A percentile compares a stretch with the other conserved stretches of the same genome.
Conservation (phyloP, 2,113 vertebrate species). For the Lontra canadensis region DNA sequence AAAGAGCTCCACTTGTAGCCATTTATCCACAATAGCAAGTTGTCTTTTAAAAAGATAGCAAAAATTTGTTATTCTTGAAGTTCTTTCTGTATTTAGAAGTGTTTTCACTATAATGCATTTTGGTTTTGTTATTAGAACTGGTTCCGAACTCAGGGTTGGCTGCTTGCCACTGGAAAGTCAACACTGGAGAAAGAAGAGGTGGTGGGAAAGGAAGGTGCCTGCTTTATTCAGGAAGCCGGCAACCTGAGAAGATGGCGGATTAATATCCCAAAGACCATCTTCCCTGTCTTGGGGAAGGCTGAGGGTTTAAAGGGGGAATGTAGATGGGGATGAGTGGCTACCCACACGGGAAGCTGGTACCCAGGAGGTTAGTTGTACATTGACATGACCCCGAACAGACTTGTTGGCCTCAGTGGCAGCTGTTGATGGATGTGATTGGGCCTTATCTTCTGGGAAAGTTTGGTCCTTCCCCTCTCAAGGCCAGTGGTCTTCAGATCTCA, state of each 20-base stretch:
- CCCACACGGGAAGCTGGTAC: background rate
- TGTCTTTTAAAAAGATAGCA: background rate
- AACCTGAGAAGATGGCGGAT: background rate
- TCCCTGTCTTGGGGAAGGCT: background rate
- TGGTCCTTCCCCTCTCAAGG: background rate
- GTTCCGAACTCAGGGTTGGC: background rate
- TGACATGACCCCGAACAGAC: background rate
- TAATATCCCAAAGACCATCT: background rate
- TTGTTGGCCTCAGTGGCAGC: background rate
- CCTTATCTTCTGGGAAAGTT: background rate
- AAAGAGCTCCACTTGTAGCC: background rate
- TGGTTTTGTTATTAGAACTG: background rate
- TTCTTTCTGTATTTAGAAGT: background rate
- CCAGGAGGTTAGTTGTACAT: background rate
- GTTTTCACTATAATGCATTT: background rate
- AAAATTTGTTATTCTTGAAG: background rate
- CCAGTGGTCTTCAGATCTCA: background rate
- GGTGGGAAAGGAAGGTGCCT: background rate
- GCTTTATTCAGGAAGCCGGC: background rate
- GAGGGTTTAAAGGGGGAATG: background rate
- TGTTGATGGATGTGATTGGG: background rate
- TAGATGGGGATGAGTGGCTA: background rate
- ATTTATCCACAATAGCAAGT: background rate
- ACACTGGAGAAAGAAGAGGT: background rate
- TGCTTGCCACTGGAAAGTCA: background rate